Base-by-base conservation (phyloP, 2,797 vertebrate genomes). In the Helarctos malayanus region DNA sequence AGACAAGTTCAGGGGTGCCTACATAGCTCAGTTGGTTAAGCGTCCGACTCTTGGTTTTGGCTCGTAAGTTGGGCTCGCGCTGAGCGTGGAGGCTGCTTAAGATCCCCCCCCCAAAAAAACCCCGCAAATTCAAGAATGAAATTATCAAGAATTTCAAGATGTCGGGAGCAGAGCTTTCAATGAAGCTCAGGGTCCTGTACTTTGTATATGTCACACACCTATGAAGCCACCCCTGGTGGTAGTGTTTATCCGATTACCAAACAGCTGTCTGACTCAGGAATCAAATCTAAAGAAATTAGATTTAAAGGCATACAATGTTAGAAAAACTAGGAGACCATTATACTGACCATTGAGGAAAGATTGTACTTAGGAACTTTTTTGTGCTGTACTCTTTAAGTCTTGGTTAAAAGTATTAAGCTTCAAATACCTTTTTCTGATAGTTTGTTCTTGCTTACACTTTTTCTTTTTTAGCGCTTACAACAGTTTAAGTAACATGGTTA, bases 211-310 rank as follows among this genome's bases (percentile, higher is more conserved):
- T 80, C 16, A 21, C 25, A 78, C 2, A 76, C 12, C 3, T 45
- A 0, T 88, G 78, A 87, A 94, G 16, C 27, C 16, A 86, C 8
- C 52, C 41, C 35, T 89, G 8, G 21, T 49, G 63, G 10, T 83
- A 83, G 35, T 85, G 80, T 83, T 86, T 80, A 69, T 47, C n/a
- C 95, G 47, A 76, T 23, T 41, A 89, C 23, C 27, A 81, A 9
- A 47, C 38, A 87, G 49, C 32, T 71, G 2, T 75, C 35, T 25
- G 92, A 86, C 15, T 89, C 32, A 68, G 6, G 35, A 80, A 91
- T 97, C 61, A 98, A 35, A 94, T 89, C n/a, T 94, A n/a, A 92
- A 56, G 25, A 78, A 59, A 69, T 84, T 38, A 47, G 49, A 21
- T 71, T 91, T 81, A 93, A 41, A 82, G 89, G 21, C 7, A 15